These are phyloP conservation scores for Triops cancriformis DNA, from an alignment of 1,140 invertebrate species.

Conservation along the genomic window DNA sequence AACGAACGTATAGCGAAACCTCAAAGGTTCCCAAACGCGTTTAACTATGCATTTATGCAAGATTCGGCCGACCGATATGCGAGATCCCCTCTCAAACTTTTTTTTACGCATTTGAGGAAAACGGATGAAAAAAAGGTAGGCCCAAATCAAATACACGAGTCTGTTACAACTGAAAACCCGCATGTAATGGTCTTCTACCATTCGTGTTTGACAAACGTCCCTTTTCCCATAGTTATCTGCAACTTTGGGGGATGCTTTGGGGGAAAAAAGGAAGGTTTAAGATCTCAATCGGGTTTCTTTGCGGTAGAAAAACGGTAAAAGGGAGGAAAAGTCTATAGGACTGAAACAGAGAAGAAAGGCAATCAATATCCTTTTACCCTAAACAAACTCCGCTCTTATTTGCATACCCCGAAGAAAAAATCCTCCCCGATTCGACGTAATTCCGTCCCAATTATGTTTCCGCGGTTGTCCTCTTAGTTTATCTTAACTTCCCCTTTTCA, in stretches of 20 bases:
- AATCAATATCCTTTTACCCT: background rate
- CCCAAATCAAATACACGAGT: background rate
- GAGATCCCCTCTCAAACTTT: no score
- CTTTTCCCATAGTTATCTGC: background rate
- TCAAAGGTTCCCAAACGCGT: background rate
- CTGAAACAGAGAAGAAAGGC: background rate
- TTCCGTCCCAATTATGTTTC: constrained; percentile 6
- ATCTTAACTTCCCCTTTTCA: constrained; percentile 16
- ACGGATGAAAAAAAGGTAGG: background rate
- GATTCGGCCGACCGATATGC: background rate
- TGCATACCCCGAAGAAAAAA: background rate
- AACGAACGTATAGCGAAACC: background rate
- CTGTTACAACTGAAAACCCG: background rate
- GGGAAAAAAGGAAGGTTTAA: background rate
- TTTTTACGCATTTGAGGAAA: background rate
- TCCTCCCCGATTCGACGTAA: background rate
- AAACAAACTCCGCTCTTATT: background rate
- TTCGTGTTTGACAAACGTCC: background rate
- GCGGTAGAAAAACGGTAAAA: background rate
- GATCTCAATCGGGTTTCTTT: background rate
- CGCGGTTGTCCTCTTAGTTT: background rate
- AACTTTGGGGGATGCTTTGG: background rate
- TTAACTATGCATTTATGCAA: background rate
- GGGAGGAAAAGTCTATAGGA: background rate
- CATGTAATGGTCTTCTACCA: background rate